Conservation (phyloP, 2,113 vertebrate genomes). For the Alaudala cheleensis region DNA sequence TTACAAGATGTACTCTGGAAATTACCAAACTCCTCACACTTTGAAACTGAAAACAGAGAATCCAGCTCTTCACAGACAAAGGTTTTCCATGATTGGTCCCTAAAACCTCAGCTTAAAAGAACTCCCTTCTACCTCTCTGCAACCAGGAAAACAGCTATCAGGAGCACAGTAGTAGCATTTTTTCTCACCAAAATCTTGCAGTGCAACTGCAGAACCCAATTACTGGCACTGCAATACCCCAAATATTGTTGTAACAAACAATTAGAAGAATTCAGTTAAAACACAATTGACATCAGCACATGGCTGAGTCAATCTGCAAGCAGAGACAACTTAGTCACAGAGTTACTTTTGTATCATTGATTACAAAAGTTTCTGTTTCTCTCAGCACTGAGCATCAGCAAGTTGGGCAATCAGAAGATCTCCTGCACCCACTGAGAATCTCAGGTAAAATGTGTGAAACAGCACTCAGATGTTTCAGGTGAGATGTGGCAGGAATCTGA, state of each 20-base stretch:
- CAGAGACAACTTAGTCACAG: fast-evolving
- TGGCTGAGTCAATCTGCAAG: neutral
- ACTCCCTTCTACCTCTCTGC: neutral
- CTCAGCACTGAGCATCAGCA: neutral
- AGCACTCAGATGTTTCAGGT: neutral
- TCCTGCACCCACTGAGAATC: neutral
- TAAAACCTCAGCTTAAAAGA: neutral
- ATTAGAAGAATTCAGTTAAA: neutral
- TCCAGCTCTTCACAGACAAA: neutral
- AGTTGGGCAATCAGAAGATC: fast-evolving
- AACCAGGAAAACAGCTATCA: neutral
- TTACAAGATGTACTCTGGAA: neutral
- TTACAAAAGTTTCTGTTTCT: neutral
- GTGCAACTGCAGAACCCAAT: neutral
- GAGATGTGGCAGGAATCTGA: neutral
- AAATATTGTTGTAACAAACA: neutral
- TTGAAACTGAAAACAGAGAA: neutral
- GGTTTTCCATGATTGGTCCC: neutral
- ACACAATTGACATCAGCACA: fast-evolving
- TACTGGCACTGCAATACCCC: neutral
- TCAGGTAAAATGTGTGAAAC: neutral
- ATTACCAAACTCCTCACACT: neutral
- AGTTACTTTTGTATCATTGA: neutral
- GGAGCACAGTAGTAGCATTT: neutral
- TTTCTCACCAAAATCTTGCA: neutral